Percentiles rank a stretch among this genome's conserved stretches.
phyloP scores from a whole-genome alignment of 1,140 invertebrate species.

The Gryon sp. region DNA sequence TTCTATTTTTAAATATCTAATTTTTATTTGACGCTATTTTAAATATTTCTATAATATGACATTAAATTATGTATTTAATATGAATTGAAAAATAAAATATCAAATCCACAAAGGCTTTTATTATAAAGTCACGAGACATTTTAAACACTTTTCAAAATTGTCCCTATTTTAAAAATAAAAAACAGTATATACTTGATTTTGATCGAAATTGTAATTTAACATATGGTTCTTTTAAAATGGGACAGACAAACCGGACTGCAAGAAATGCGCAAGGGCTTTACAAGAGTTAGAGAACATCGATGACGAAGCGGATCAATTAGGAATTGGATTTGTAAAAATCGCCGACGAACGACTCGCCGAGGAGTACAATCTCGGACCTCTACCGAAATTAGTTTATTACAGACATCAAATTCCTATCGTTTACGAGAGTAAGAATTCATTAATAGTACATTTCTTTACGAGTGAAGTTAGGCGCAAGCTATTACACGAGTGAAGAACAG shows the following conservation, averaged over 20 bases:
- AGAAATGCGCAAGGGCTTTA: conserved; percentile 93
- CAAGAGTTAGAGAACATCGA: conserved; percentile 96
- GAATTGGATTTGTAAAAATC: conserved; percentile 96
- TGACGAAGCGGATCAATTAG: conserved; percentile 96
- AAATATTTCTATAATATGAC: too few relatives aligned
- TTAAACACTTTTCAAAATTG: too few relatives aligned
- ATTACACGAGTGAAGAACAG: too few relatives aligned
- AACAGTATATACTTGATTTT: too few relatives aligned
- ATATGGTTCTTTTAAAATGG: conserved; percentile 74
- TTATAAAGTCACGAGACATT: too few relatives aligned
- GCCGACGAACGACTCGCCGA: conserved; percentile 94
- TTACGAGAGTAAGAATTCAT: conserved; percentile 87
- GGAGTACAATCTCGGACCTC: conserved; percentile 93
- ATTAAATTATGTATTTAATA: too few relatives aligned
- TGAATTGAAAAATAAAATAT: too few relatives aligned
- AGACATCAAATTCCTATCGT: conserved; percentile 96
- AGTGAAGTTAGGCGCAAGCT: too few relatives aligned
- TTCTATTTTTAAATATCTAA: too few relatives aligned
- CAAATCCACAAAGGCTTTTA: too few relatives aligned
- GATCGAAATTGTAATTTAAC: conserved; percentile 11
- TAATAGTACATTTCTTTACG: conserved; percentile 5
- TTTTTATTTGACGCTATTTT: too few relatives aligned
- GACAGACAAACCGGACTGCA: conserved; percentile 94
- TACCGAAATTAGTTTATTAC: conserved; percentile 95
- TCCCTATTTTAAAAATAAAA: too few relatives aligned